A percentile compares a stretch with the other conserved stretches of the same genome.
These are phyloP conservation scores for Crotalus tigris DNA, from an alignment of 2,113 vertebrate genomes.

Conservation along the genomic window DNA sequence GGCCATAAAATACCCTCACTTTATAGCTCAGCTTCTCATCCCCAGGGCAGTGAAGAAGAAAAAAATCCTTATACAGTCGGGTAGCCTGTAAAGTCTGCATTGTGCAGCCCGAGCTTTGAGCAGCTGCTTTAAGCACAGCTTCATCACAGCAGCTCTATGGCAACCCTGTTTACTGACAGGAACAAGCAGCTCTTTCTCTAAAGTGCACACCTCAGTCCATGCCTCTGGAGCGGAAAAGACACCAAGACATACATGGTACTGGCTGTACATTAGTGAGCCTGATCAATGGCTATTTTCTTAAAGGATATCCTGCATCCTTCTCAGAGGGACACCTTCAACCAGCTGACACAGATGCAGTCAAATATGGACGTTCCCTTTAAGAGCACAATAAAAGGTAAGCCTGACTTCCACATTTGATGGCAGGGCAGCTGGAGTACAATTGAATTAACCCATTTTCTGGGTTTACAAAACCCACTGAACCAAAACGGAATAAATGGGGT, in stretches of 20 bases:
- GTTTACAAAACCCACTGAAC: background rate
- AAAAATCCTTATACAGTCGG: fast-evolving
- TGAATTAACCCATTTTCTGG: background rate
- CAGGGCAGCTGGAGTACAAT: background rate
- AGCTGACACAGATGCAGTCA: fast-evolving
- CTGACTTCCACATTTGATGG: background rate
- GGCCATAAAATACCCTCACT: background rate
- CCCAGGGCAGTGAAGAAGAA: background rate
- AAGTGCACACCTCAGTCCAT: background rate
- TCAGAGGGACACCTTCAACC: background rate
- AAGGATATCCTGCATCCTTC: conserved; percentile 33
- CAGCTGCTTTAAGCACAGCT: fast-evolving
- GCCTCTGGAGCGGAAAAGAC: background rate
- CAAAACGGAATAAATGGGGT: background rate
- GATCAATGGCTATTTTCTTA: conserved; percentile 15
- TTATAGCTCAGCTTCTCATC: background rate
- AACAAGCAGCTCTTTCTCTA: background rate
- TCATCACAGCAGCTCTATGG: background rate
- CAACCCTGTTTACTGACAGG: conserved; percentile 16
- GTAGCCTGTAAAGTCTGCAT: fast-evolving
- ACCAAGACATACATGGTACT: background rate
- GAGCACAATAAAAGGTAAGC: conserved; percentile 8
- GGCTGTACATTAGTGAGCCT: fast-evolving
- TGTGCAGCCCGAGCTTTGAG: fast-evolving
- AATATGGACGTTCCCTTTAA: fast-evolving